phyloP scores from a whole-genome alignment of 2,113 vertebrate species.

The Onychostruthus taczanowskii region DNA sequence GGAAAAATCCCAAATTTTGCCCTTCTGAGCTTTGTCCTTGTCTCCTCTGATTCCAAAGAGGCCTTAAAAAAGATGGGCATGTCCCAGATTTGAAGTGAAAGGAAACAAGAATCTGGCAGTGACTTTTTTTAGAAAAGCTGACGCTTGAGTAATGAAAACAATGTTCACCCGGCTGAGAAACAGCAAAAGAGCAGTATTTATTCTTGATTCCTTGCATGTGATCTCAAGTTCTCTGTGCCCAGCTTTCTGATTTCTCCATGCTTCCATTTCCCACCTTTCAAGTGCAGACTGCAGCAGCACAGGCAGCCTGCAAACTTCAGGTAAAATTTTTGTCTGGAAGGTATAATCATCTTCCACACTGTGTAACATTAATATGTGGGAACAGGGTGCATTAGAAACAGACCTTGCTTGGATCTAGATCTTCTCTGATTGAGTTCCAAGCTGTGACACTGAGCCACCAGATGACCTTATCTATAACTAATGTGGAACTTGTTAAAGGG shows the following conservation, averaged over 20 bases:
- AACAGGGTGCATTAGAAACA: background rate
- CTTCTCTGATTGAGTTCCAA: conserved; percentile 45
- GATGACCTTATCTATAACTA: conserved; percentile 37
- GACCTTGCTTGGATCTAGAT: conserved; percentile 32
- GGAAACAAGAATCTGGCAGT: conserved; percentile 6
- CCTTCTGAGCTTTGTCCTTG: background rate
- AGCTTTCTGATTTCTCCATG: background rate
- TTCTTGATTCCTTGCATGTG: background rate
- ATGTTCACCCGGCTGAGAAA: background rate
- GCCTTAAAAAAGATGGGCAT: background rate
- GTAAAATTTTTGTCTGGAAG: background rate
- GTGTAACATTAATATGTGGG: background rate
- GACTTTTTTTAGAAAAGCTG: conserved; percentile 26
- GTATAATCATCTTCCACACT: background rate
- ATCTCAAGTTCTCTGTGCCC: background rate
- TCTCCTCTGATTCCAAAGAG: background rate
- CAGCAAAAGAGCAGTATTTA: background rate
- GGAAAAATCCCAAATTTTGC: background rate
- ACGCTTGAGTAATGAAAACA: background rate
- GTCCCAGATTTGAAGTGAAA: conserved; percentile 30
- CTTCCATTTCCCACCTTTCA: background rate
- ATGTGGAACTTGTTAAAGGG: conserved; percentile 55
- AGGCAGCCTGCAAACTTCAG: background rate
- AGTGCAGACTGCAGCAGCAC: background rate
- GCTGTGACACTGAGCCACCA: conserved; percentile 3